A percentile compares a stretch with the other conserved stretches of the same genome.
phyloP scores from a whole-genome alignment of 2,888 invertebrate genomes.

The Clanis bilineata region DNA sequence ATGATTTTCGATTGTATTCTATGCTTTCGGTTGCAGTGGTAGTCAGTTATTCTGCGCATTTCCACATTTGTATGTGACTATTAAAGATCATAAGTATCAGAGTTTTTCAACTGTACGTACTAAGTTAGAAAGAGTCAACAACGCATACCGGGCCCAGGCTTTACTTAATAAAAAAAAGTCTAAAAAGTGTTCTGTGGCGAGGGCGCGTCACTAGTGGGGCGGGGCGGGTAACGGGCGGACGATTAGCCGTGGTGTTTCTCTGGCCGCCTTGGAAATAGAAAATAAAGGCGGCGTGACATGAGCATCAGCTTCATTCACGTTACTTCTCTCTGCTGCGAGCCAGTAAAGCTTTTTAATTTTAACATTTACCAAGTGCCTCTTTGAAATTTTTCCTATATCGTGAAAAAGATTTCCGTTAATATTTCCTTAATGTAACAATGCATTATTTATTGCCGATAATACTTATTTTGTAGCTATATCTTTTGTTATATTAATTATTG shows the following conservation, averaged over 20 bases:
- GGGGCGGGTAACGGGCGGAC: constrained; percentile 66
- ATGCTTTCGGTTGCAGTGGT: too few relatives aligned
- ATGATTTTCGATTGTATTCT: too few relatives aligned
- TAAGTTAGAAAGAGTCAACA: too few relatives aligned
- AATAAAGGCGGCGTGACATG: constrained; percentile 73
- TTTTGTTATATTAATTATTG: too few relatives aligned
- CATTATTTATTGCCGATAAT: neutral
- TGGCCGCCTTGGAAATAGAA: constrained; percentile 75
- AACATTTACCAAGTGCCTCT: constrained; percentile 21
- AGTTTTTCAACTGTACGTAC: too few relatives aligned
- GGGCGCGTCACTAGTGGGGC: constrained; percentile 47
- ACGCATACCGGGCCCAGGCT: too few relatives aligned
- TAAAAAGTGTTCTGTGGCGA: neutral
- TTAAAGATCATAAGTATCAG: too few relatives aligned
- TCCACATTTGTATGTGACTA: too few relatives aligned
- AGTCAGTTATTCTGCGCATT: too few relatives aligned
- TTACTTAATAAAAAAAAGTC: neutral
- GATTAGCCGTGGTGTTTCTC: constrained; percentile 75
- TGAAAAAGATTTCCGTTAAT: neutral
- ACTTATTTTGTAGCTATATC: neutral
- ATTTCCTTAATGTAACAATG: neutral
- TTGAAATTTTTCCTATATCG: constrained; percentile 18
- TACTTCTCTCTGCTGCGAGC: constrained; percentile 22
- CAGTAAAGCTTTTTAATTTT: constrained; percentile 29
- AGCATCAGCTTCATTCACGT: constrained; percentile 41